Base-by-base conservation (phyloP, 2,888 invertebrate species). In the Chirona hameri region DNA sequence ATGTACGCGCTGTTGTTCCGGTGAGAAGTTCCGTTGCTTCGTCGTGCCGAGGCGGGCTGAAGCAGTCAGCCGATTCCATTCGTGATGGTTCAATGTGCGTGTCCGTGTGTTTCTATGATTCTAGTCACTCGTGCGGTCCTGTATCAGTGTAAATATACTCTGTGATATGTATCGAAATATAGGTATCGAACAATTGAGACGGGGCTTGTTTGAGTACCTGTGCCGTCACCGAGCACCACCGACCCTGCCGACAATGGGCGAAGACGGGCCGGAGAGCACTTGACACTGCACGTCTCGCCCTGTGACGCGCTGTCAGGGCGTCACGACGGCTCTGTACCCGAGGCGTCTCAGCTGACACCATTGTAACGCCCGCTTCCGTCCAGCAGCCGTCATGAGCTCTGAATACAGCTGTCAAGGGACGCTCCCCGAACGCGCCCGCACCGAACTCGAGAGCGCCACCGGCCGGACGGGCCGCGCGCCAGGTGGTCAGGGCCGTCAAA, bases 121-220 rank as follows among this genome's bases (percentile, higher is more conserved):
- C 76, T 76, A 76, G 76, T 76, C 76, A 76, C 14, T 76, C 39
- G 9, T 46, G 76, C 76, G 46, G 39, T 76, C 24, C 24, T 31
- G 76, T 46, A 46, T 46, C 46, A 46, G 76, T 76, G 76, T 76
- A 76, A 46, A 76, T 76, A 76, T 76, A 46, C 12, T 46, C 76
- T 76, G 76, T 76, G 76, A 76, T 76, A 76, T 76, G 76, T 76
- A 46, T 39, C 46, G 76, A 76, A 76, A 76, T 76, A 76, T 76
- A 76, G 39, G 27, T 24, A 76, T 72, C 72, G 18, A 31, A 72
- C 60, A 60, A 24, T 7, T 60, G 60, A n/a, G 4, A 7, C 39
- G 39, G 39, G 9, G n/a, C 27, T 29, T 9, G 12, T 14, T 14
- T 12, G 12, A 14, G 5, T 3, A n/a, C 29, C 29, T 27, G 69